These are phyloP conservation scores for Formicarius rufipectus DNA, from an alignment of 2,113 vertebrate genomes.

Conservation along the genomic window DNA sequence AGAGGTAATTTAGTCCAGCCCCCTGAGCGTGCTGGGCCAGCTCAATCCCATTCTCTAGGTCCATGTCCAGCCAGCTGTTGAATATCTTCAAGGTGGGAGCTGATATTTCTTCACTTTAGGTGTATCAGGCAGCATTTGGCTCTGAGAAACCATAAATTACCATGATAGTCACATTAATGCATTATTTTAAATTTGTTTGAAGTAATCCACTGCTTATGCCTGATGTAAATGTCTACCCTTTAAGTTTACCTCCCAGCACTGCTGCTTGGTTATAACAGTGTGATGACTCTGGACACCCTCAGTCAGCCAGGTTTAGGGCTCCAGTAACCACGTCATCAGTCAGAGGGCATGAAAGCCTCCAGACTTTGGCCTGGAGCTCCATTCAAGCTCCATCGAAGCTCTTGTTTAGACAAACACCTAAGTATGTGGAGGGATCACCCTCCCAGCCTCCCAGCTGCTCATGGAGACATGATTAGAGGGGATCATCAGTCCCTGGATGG, in stretches of 20 bases:
- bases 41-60: background rate
- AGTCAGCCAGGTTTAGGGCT: background rate
- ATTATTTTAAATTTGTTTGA: background rate
- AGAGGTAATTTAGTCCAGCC: background rate
- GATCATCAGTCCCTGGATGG: background rate
- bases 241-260: background rate
- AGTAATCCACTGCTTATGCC: background rate
- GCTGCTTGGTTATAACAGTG: rapidly evolving
- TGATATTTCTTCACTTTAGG: background rate
- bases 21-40: background rate
- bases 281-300: rapidly evolving
- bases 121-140: background rate
- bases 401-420: background rate
- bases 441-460: background rate
- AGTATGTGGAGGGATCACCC: background rate
- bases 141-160: background rate
- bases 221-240: background rate
- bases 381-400: background rate
- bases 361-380: background rate
- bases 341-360: background rate
- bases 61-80: background rate
- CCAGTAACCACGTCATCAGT: background rate
- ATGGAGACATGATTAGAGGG: background rate
- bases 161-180: rapidly evolving
- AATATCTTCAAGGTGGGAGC: background rate